Evolutionary conservation across 2,797 vertebrate genomes (phyloP).

Genomic region (Periophthalmus magnuspinnatus): DNA sequence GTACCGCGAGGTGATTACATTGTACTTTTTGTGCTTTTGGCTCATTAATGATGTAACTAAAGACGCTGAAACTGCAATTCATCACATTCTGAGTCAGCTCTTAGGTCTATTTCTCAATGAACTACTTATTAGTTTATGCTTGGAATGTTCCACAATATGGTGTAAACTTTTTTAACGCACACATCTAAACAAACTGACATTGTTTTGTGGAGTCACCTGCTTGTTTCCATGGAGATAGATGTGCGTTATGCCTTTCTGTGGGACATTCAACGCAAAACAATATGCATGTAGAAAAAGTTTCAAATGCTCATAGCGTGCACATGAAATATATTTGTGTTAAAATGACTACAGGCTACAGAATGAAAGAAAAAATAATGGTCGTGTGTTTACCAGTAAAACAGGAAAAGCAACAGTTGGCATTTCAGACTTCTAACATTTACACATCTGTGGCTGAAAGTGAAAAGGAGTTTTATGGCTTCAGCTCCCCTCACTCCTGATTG

Average conservation of each 20-base stretch:
- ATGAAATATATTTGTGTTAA: neutral
- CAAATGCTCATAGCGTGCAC: too few relatives aligned
- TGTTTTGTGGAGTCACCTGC: too few relatives aligned
- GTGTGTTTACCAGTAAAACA: neutral
- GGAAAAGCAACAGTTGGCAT: neutral
- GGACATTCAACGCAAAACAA: too few relatives aligned
- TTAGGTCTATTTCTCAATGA: constrained; percentile 26
- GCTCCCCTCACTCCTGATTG: constrained; percentile 16
- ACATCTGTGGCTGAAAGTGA: constrained; percentile 28
- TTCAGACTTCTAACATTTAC: neutral
- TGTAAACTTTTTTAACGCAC: too few relatives aligned
- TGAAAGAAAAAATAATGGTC: neutral
- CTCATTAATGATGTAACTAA: constrained; percentile 17
- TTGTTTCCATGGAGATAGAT: too few relatives aligned
- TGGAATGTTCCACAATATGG: too few relatives aligned
- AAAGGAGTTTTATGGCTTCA: constrained; percentile 27
- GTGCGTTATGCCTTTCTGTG: too few relatives aligned
- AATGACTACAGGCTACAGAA: neutral
- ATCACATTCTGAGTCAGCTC: constrained; percentile 17
- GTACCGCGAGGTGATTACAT: constrained; percentile 6
- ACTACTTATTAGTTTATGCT: neutral
- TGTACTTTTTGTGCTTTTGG: constrained; percentile 10
- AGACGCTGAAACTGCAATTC: constrained; percentile 9
- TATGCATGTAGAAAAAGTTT: too few relatives aligned
- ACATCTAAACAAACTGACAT: too few relatives aligned